Base-by-base conservation (phyloP, 2,797 vertebrate genomes). In the Clarias pachynema region DNA sequence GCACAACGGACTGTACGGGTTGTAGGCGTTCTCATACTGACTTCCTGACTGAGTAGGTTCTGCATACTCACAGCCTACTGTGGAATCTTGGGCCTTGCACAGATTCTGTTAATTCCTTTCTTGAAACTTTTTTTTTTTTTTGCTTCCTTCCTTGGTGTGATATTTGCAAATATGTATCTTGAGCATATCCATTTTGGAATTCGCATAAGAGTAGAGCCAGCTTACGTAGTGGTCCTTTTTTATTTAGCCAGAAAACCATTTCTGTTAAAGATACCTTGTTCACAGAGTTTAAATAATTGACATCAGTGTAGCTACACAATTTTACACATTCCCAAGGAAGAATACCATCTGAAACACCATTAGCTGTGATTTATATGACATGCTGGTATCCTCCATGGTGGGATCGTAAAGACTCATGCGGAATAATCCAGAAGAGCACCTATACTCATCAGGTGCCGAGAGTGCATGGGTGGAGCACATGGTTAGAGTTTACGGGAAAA, bases 221-320 rank as follows among this genome's bases (percentile, higher is more conserved):
- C 49, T 22, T 37, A 57, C 24, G 84, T 16, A 44, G 31, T 53
- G 70, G 68, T 66, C 62, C 56, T 37, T 29, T 8, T 78, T 84
- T 77, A 29, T 22, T 65, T 65, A 44, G 69, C 70, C 79, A 53
- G 82, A 84, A 84, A 59, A 56, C 31, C 62, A 5, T 73, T 60
- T 37, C 12, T 8, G 56, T 62, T 84, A 74, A 57, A 49, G 60
- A 44, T 79, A 65, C 65, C 60, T 65, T 40, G 69, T 87, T 78
- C 75, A 60, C 83, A 81, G 65, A 87, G 78, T 73, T 84, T 79
- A 34, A 80, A 85, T 82, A 57, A 79, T 81, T 82, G 87, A 86
- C 84, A 87, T 89, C 89, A 90, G 87, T 86, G 86, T 84, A 85
- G 85, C 88, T 90, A 87, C 89, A 85, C 85, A 81, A 86, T 79